Percentiles rank a stretch among this genome's conserved stretches.
These are phyloP conservation scores for Conus betulinus DNA, from an alignment of 1,140 invertebrate genomes.

Conservation along the genomic window DNA sequence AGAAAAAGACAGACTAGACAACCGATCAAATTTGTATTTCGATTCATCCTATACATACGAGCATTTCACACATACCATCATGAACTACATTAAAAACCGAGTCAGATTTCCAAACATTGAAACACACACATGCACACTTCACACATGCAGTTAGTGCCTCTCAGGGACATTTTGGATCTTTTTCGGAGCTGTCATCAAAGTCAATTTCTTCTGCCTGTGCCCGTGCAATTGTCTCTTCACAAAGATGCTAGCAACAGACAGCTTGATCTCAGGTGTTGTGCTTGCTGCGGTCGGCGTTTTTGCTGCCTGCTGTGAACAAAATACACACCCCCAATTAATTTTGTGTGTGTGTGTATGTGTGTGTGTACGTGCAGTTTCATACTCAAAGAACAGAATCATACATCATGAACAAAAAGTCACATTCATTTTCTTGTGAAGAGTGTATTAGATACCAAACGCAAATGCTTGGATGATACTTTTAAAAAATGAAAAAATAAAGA, in stretches of 20 bases:
- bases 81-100: too few species aligned
- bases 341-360: too few species aligned
- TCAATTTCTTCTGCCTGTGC: not conserved
- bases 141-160: not conserved
- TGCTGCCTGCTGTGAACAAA: not conserved
- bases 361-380: too few species aligned
- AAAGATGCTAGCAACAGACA: slow-evolving; percentile 22
- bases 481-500: too few species aligned
- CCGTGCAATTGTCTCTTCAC: not conserved
- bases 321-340: not conserved
- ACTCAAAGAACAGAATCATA: too few species aligned
- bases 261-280: not conserved
- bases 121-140: not conserved
- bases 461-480: too few species aligned
- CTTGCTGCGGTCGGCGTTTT: too few species aligned
- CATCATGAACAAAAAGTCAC: too few species aligned
- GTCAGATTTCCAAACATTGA: too few species aligned
- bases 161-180: not conserved
- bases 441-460: too few species aligned
- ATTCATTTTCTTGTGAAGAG: too few species aligned
- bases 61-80: not conserved
- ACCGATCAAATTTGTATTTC: not conserved
- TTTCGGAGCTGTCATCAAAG: slow-evolving; percentile 2
- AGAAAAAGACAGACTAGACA: not conserved
- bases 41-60: too few species aligned